These are phyloP conservation scores for Drosophila micromelanica DNA, from an alignment of 1,140 invertebrate genomes.

Conservation along the genomic window DNA sequence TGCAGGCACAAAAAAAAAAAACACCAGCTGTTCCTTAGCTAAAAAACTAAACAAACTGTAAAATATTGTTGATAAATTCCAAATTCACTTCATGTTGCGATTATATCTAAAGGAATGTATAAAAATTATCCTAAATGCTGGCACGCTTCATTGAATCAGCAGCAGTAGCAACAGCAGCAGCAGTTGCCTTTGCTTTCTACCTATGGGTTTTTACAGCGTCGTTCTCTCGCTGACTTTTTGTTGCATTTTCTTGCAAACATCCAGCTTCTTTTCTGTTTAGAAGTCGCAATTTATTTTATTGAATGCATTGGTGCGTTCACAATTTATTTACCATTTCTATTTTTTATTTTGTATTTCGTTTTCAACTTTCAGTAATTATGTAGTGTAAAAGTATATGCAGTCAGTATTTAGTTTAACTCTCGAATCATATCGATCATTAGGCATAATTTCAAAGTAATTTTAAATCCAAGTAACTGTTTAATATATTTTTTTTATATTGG, in stretches of 20 bases:
- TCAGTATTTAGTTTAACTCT: no score
- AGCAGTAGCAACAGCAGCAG: neutral
- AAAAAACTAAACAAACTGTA: slow-evolving; percentile 12
- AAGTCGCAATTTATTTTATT: slow-evolving; percentile 61
- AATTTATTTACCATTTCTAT: slow-evolving; percentile 53
- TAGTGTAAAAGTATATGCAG: no score
- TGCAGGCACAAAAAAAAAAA: slow-evolving; percentile 14
- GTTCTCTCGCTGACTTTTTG: slow-evolving; percentile 4
- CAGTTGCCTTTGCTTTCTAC: slow-evolving; percentile 22
- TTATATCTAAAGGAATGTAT: slow-evolving; percentile 18
- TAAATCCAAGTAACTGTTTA: no score
- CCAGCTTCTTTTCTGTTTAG: slow-evolving; percentile 33
- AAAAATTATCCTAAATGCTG: slow-evolving; percentile 13
- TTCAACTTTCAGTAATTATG: neutral
- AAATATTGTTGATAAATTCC: slow-evolving; percentile 5
- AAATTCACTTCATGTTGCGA: slow-evolving; percentile 6
- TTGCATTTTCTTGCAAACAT: slow-evolving; percentile 20
- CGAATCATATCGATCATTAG: no score
- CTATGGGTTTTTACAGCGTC: slow-evolving; percentile 6
- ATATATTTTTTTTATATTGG: no score
- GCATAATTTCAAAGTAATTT: no score
- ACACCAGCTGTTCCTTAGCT: slow-evolving; percentile 24
- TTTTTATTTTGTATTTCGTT: slow-evolving; percentile 3
- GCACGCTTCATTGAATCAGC: slow-evolving; percentile 5
- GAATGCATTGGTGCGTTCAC: slow-evolving; percentile 47